Evolutionary conservation across 2,797 vertebrate species (phyloP).

Genomic region (Dicrostonyx torquatus): DNA sequence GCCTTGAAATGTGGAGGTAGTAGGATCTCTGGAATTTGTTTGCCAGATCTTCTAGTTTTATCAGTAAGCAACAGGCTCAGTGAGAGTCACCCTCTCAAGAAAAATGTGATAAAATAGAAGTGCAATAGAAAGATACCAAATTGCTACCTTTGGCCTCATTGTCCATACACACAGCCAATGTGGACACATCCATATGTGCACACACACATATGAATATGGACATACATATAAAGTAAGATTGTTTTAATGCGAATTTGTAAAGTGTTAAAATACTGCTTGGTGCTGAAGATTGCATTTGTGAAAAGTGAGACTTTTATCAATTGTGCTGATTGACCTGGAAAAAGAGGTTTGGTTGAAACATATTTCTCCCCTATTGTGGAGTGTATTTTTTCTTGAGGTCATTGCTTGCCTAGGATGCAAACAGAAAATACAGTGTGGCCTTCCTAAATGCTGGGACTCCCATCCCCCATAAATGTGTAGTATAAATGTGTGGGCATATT

Average conservation of each 20-base stretch:
- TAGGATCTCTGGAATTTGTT: not conserved
- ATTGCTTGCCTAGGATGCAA: not conserved
- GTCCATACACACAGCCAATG: not conserved
- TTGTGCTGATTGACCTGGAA: not conserved
- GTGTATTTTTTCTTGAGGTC: not conserved
- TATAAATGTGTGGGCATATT: not conserved
- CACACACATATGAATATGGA: not conserved
- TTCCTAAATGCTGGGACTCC: not conserved
- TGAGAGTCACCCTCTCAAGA: not conserved
- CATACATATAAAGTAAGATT: not conserved
- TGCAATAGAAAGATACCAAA: not conserved
- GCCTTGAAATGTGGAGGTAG: not conserved
- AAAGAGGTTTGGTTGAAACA: not conserved
- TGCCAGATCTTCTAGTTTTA: not conserved
- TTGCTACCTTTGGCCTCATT: not conserved
- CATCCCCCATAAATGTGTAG: no score
- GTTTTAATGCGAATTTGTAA: not conserved
- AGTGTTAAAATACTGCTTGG: not conserved
- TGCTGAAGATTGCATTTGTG: not conserved
- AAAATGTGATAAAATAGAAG: not conserved
- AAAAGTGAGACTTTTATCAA: not conserved
- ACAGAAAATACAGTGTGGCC: not conserved
- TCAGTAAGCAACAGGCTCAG: not conserved
- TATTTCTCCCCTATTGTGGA: not conserved
- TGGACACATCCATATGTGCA: not conserved